These are phyloP conservation scores for Taenioides sp. DNA, from an alignment of 2,797 vertebrate genomes.

Conservation along the genomic window DNA sequence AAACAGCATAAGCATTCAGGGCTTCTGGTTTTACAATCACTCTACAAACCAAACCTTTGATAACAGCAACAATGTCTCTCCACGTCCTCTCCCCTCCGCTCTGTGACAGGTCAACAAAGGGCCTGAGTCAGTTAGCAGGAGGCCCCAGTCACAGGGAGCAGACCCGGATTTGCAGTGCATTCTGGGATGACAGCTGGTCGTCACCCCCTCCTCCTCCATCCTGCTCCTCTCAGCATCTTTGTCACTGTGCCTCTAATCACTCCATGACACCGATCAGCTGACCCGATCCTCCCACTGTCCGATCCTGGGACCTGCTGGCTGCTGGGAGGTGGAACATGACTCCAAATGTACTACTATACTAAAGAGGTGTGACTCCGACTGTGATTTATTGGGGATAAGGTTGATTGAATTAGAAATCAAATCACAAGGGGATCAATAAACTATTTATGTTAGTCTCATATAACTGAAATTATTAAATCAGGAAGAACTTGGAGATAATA, in stretches of 20 bases:
- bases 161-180: conserved; percentile 59
- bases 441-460: neutral
- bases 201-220: conserved; percentile 9
- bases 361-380: neutral
- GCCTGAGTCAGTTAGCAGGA: conserved; percentile 67
- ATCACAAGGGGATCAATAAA: no score
- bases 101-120: conserved; percentile 69
- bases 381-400: neutral
- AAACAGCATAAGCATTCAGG: conserved; percentile 20
- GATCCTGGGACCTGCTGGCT: conserved; percentile 27
- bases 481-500: neutral
- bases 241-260: conserved; percentile 74
- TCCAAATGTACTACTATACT: neutral
- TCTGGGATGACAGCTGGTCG: conserved; percentile 73
- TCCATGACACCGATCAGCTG: conserved; percentile 76
- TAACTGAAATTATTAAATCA: neutral
- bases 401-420: neutral
- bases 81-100: conserved; percentile 57
- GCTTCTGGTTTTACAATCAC: conserved; percentile 13
- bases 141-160: conserved; percentile 62
- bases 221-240: conserved; percentile 67
- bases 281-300: conserved; percentile 51
- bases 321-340: conserved; percentile 12
- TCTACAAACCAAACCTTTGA: conserved; percentile 45
- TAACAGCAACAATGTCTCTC: conserved; percentile 43